Evolutionary conservation across 2,113 vertebrate genomes (phyloP), one percentile per base, ranked within the genome.

Genomic region (Solenodon paradoxus): DNA sequence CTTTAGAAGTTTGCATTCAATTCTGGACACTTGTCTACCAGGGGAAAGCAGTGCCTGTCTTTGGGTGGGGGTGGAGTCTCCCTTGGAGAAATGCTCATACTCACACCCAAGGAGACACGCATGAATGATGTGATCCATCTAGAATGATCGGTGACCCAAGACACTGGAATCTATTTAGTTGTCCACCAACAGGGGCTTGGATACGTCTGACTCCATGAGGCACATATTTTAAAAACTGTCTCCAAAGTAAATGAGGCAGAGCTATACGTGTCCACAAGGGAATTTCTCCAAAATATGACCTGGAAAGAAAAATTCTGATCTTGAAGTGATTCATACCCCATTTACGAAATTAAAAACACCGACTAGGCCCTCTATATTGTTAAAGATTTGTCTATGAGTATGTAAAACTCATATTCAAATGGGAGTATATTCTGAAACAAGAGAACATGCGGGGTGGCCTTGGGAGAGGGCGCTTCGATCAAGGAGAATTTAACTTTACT

Each of bases 151-250:
- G 59, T 16, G 71, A 53, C 5, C 53, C 32, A 80, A 88, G 42
- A 42, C 28, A 42, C 9, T 69, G 51, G 16, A 26, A 42, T 49
- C 40, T 9, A 57, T 20, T 59, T 40, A 51, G 40, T n/a, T 30
- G 59, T 20, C 75, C 19, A 38, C 71, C 61, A 7, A 3, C 69
- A 61, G 32, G 69, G 35, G 22, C 12, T n/a, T 12, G 57, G 47
- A 47, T 59, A 19, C 26, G 10, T 24, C 17, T 16, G 20, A 47
- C 6, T 17, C 28, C 16, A 1, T 3, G 5, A 5, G 0, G 5
- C 24, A 2, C 0, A 0, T 6, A 32, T 47, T 40, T 49, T 20
- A 30, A 40, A 45, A 55, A n/a, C n/a, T n/a, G n/a, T n/a, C 22
- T 4, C 3, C 20, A n/a, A 47, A 71, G 38, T 0, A n/a, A 32